phyloP scores from a whole-genome alignment of 2,113 vertebrate genomes.

The Phylloscopus trochiloides region DNA sequence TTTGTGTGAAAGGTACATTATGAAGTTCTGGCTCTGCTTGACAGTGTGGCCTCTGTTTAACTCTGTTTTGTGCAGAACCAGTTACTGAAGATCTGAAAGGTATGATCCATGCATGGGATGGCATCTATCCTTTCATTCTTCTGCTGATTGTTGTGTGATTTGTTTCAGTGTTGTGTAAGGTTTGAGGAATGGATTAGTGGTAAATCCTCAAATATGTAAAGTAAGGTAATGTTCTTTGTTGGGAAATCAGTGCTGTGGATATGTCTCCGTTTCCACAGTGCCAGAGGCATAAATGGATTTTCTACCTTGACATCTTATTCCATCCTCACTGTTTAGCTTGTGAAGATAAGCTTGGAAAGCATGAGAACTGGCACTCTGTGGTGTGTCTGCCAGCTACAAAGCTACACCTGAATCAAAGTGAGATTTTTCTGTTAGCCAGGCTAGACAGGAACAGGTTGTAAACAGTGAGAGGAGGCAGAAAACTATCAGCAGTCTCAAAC shows the following conservation, averaged over 20 bases:
- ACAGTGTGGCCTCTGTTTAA: neutral
- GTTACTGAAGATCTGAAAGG: neutral
- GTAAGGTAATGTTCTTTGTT: neutral
- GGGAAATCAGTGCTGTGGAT: neutral
- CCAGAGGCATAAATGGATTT: neutral
- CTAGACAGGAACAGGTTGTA: neutral
- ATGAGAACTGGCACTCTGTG: neutral
- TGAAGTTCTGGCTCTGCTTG: neutral
- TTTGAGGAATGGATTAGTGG: neutral
- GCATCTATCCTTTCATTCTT: neutral
- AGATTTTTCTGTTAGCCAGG: neutral
- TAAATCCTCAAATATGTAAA: neutral
- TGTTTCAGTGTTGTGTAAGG: neutral
- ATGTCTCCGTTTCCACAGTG: neutral
- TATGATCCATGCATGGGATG: fast-evolving
- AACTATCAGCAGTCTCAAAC: conserved; percentile 56
- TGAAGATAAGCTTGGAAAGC: neutral
- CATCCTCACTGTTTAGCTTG: neutral
- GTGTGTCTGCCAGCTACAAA: neutral
- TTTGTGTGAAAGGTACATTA: neutral
- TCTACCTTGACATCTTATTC: neutral
- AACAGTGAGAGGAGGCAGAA: conserved; percentile 46
- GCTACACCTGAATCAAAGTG: neutral
- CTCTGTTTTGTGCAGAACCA: neutral
- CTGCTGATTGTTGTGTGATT: neutral